phyloP scores from a whole-genome alignment of 2,797 vertebrate genomes.

The Australoheros facetus region DNA sequence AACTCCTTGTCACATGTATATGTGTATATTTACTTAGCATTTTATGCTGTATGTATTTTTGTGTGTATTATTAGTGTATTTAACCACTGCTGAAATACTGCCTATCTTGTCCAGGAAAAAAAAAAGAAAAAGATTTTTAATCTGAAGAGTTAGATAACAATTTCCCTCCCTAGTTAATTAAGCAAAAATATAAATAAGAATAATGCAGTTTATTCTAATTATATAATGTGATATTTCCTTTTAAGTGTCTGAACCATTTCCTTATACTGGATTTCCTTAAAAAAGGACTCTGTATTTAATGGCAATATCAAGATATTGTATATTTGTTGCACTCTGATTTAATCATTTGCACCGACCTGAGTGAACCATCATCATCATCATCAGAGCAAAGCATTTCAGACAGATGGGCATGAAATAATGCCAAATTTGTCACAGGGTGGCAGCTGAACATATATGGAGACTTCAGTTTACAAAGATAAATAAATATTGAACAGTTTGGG shows the following conservation, averaged over 20 bases:
- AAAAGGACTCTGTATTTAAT: rapidly evolving
- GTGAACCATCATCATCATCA: background rate
- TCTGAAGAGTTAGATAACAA: no score
- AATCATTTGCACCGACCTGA: rapidly evolving
- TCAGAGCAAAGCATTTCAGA: background rate
- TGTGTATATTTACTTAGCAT: background rate
- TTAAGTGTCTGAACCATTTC: background rate
- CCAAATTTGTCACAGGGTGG: background rate
- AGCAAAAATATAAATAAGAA: background rate
- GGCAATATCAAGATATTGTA: background rate
- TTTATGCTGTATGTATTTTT: background rate
- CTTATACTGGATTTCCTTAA: no score
- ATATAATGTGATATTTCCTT: background rate
- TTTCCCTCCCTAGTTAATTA: background rate
- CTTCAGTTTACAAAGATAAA: background rate
- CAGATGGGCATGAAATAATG: background rate
- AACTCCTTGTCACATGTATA: background rate
- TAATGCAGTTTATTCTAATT: background rate
- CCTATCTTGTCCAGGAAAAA: no score
- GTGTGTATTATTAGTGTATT: background rate
- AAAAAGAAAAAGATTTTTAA: no score
- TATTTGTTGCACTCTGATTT: background rate
- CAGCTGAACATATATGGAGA: background rate
- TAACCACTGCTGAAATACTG: background rate
- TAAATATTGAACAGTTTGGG: background rate